Percentiles rank a stretch among this genome's conserved stretches.
Conservation (phyloP, 2,113 vertebrate genomes). For the Typhlomys cinereus region DNA sequence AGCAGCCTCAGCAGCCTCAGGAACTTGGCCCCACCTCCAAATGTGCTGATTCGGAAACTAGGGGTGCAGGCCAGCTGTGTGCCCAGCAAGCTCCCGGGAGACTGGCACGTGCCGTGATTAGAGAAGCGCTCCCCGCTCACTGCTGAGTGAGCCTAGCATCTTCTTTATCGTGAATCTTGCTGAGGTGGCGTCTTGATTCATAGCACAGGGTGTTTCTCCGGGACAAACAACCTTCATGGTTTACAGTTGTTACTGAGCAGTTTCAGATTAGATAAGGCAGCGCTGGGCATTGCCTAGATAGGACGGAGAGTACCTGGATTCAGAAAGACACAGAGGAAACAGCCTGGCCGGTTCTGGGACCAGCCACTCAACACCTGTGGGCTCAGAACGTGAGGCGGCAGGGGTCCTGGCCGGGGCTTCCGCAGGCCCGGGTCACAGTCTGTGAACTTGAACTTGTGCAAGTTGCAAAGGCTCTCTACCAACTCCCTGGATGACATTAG, state of each 20-base stretch:
- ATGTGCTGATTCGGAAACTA: neutral
- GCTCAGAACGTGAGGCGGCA: neutral
- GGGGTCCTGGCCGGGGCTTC: neutral
- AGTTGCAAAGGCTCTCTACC: neutral
- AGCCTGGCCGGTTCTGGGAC: neutral
- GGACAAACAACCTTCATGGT: neutral
- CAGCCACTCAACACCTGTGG: neutral
- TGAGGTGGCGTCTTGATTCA: slow-evolving; percentile 24
- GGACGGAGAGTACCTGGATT: neutral
- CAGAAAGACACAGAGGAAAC: neutral
- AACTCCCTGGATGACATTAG: neutral
- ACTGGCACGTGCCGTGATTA: too few species aligned
- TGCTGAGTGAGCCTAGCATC: neutral
- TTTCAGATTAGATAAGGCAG: slow-evolving; percentile 46
- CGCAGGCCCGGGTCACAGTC: neutral
- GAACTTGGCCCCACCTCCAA: neutral
- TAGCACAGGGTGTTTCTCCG: neutral
- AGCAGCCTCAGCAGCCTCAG: neutral
- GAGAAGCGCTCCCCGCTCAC: neutral
- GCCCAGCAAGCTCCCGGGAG: neutral
- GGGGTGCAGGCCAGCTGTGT: neutral
- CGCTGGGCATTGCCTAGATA: neutral
- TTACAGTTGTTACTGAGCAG: neutral
- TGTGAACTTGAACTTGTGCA: neutral
- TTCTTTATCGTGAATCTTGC: neutral